Base-by-base conservation (phyloP, 1,140 invertebrate genomes). In the Galleria mellonella region DNA sequence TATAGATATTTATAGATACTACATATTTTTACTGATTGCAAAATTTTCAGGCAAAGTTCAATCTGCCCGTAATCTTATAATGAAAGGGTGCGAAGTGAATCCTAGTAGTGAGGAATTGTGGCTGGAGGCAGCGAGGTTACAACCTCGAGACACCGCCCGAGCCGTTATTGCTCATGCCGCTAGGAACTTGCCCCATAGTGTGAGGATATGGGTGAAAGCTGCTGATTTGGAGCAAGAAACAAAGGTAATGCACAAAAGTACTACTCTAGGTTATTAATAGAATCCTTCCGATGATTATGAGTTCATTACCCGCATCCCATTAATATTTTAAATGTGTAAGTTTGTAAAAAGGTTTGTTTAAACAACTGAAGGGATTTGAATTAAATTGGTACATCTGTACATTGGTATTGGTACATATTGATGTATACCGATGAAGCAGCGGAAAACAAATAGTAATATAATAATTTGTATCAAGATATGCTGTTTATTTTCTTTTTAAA, bases 191-290 rank as follows among this genome's bases (percentile, higher is more conserved):
- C 94, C 94, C 0, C 94, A 93, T 0, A 97, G 97, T 9, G 98
- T 99, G 0, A 88, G 96, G 50, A 93, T 99, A 43, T 99, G 98
- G 98, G 98, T 99, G 35, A 98, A 98, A 86, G 98, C 98, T 0
- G 97, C 98, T 0, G 97, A 99, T 62, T 78, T 99, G n/a, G 98
- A 99, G 84, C 90, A 87, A 0, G 98, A 99, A 86, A 87, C 91
- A 0, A 99, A 86, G 70, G 83, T 87, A 51, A 36, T 12, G n/a
- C 10, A n/a, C 1, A 13, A 32, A 42, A 39, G 23, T 9, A 36
- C 2, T 5, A 29, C 28, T 4, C 28, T 9, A 29, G 28, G 28
- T 5, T n/a, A 2, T 23, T 23, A 23, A 3, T 23, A 23, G 2
- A 2, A 23, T 23, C 17, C 17, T 6, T 3, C 17, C 6, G 17